Conservation (phyloP, 2,113 vertebrate species). For the Galbula dea region DNA sequence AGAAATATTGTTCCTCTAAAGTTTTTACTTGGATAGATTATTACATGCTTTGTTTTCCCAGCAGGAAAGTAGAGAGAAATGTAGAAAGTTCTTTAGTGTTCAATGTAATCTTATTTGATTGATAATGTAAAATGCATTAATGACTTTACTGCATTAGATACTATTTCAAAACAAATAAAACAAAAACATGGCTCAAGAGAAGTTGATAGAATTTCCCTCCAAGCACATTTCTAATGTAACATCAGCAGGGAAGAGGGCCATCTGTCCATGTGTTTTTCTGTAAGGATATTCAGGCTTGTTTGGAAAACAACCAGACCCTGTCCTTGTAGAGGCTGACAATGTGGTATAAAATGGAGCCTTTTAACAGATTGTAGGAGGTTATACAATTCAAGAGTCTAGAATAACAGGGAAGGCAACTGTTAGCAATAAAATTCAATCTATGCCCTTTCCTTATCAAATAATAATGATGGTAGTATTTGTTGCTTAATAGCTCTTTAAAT, state of each 20-base stretch:
- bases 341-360: neutral
- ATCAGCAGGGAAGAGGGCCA: constrained; percentile 17
- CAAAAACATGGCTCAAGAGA: neutral
- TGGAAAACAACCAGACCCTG: neutral
- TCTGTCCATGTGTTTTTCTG: constrained; percentile 29
- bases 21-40: neutral
- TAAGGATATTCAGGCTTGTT: neutral
- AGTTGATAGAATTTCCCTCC: constrained; percentile 14
- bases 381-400: neutral
- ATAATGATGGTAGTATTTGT: neutral
- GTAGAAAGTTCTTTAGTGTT: neutral
- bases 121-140: neutral
- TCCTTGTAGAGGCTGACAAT: neutral
- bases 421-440: neutral
- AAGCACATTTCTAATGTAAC: constrained; percentile 7
- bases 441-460: neutral
- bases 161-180: constrained; percentile 16
- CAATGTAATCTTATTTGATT: neutral
- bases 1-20: neutral
- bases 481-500: neutral
- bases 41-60: neutral
- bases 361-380: neutral
- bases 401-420: neutral
- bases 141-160: neutral
- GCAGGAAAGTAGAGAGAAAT: neutral